Evolutionary conservation across 2,888 invertebrate species (phyloP).

Genomic region (Prosapia bicincta): DNA sequence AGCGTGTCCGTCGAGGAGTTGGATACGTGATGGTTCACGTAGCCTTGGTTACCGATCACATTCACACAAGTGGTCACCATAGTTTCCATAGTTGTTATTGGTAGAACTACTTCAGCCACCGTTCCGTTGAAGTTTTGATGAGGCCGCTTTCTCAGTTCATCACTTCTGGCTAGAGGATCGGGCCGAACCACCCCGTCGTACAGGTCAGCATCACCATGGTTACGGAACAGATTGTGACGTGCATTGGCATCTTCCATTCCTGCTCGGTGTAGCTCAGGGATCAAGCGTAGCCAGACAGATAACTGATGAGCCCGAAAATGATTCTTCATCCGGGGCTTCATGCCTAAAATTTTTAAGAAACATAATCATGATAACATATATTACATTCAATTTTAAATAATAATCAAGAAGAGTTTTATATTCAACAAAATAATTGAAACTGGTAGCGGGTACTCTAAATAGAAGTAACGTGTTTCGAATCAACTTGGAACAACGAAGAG

Average conservation of each 20-base stretch:
- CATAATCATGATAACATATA: too few species aligned
- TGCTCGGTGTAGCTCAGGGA: slow-evolving; percentile 79
- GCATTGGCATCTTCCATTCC: slow-evolving; percentile 88
- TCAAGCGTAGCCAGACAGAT: slow-evolving; percentile 90
- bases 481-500: too few species aligned
- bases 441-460: neutral
- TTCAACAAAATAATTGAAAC: too few species aligned
- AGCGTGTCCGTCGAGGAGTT: slow-evolving; percentile 63
- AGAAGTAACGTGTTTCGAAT: neutral
- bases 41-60: slow-evolving; percentile 54
- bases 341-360: slow-evolving; percentile 56
- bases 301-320: slow-evolving; percentile 94
- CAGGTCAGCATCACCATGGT: slow-evolving; percentile 82
- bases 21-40: slow-evolving; percentile 55
- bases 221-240: slow-evolving; percentile 83
- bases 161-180: slow-evolving; percentile 51
- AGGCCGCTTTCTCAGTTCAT: slow-evolving; percentile 25
- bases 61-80: slow-evolving; percentile 69
- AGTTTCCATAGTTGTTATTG: slow-evolving; percentile 63
- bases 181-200: slow-evolving; percentile 88
- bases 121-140: slow-evolving; percentile 37
- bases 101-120: slow-evolving; percentile 45
- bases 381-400: too few species aligned
- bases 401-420: too few species aligned
- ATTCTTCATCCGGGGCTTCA: slow-evolving; percentile 87